Evolutionary conservation across 53 echinoderm and acorn worm genomes (phyloP).

Genomic region (Glandiceps talaboti): DNA sequence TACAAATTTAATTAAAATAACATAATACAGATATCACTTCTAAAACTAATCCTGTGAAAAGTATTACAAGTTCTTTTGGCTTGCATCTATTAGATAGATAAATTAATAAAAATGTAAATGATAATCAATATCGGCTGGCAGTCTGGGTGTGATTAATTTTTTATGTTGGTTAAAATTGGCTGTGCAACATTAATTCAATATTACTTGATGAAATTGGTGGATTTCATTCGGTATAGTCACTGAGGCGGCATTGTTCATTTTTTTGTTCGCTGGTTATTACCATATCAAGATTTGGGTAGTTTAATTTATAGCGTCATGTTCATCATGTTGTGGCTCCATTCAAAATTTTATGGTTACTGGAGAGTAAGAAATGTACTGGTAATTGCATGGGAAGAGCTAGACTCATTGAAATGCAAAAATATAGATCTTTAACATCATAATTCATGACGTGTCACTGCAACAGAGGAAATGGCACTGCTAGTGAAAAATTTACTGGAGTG

Average conservation of each 20-base stretch:
- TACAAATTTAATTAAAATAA: background rate
- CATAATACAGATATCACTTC: background rate
- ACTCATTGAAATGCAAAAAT: background rate
- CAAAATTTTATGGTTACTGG: background rate
- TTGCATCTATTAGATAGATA: background rate
- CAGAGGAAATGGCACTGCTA: background rate
- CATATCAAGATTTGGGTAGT: background rate
- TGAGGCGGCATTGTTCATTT: no score
- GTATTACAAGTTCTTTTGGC: background rate
- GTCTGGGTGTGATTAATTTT: background rate
- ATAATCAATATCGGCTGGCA: background rate
- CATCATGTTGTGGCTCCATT: background rate
- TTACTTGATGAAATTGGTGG: no score
- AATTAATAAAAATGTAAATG: background rate
- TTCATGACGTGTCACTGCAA: background rate
- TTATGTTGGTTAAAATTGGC: background rate
- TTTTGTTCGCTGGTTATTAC: background rate
- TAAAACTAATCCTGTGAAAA: background rate
- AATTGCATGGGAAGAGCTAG: background rate
- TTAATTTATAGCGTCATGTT: background rate
- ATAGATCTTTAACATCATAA: background rate
- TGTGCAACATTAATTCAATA: background rate
- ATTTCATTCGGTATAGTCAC: no score
- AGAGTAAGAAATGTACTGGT: background rate
- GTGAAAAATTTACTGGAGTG: background rate